Percentiles rank a stretch among this genome's conserved stretches.
phyloP scores from a whole-genome alignment of 1,140 invertebrate genomes.

The Drosophila eugracilis region DNA sequence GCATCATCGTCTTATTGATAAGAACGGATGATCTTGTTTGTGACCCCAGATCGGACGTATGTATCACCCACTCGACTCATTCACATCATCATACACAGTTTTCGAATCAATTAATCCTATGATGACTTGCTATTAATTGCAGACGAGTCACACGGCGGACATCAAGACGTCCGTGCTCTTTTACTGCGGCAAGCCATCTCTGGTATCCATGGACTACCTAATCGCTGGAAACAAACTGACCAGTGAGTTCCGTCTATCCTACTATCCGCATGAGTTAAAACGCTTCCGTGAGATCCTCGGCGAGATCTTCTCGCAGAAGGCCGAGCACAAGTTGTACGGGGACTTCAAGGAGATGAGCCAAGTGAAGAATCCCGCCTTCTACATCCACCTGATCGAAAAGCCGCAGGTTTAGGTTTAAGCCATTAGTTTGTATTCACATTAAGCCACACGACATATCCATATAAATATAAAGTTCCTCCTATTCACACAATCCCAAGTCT shows the following conservation, averaged over 20 bases:
- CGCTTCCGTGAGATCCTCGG: constrained; percentile 89
- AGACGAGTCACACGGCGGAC: constrained; percentile 92
- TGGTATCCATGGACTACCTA: constrained; percentile 92
- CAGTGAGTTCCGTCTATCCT: constrained; percentile 93
- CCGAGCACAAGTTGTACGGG: constrained; percentile 90
- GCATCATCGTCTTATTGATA: constrained; percentile 58
- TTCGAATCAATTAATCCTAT: constrained; percentile 27
- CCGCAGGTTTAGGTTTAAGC: constrained; percentile 55
- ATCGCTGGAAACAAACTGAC: constrained; percentile 87
- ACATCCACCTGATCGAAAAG: constrained; percentile 93
- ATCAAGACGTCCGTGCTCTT: constrained; percentile 93
- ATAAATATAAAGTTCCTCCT: constrained; percentile 42
- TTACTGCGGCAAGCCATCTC: constrained; percentile 89
- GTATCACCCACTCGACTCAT: constrained; percentile 24
- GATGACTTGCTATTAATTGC: constrained; percentile 75
- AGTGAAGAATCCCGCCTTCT: constrained; percentile 90
- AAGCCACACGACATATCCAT: constrained; percentile 38
- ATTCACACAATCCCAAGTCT: constrained; percentile 37
- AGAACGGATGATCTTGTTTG: constrained; percentile 28
- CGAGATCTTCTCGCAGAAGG: constrained; percentile 89
- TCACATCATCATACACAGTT: constrained; percentile 10
- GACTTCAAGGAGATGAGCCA: constrained; percentile 91
- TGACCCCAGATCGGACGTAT: constrained; percentile 8
- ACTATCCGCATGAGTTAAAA: constrained; percentile 92
- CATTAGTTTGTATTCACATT: constrained; percentile 47